These are phyloP conservation scores for Thunnus albacares DNA, from an alignment of 2,797 vertebrate species.

Conservation along the genomic window DNA sequence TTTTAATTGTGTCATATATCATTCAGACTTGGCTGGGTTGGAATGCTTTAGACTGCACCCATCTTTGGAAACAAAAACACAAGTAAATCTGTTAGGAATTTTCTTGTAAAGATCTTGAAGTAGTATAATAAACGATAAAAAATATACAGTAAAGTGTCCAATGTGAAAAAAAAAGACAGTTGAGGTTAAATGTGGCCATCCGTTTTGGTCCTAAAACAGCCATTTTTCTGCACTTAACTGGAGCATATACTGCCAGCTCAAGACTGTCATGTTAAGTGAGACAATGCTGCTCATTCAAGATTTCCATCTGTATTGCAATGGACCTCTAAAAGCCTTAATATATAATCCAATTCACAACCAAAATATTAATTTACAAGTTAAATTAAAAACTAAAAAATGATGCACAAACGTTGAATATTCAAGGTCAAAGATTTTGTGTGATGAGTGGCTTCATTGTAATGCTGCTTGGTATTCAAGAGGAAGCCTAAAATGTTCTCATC, in stretches of 20 bases:
- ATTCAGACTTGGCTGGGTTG: constrained; percentile 37
- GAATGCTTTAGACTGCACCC: constrained; percentile 11
- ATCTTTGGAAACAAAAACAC: constrained; percentile 11
- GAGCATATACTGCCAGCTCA: not conserved
- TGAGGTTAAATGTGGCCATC: not conserved
- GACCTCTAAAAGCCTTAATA: not conserved
- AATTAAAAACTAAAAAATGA: not conserved
- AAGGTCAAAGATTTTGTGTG: constrained; percentile 20
- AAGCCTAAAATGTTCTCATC: constrained; percentile 25
- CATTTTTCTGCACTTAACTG: not conserved
- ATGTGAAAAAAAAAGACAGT: not conserved
- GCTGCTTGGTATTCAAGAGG: constrained; percentile 44
- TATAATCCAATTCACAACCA: not conserved
- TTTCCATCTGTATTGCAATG: not conserved
- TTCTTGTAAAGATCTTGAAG: not conserved
- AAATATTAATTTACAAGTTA: not conserved
- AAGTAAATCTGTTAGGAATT: not conserved
- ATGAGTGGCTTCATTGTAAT: constrained; percentile 28
- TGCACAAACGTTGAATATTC: not conserved
- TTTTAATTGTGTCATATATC: constrained; percentile 64
- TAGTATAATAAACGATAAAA: not conserved
- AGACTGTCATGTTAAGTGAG: not conserved
- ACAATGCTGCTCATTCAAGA: not conserved
- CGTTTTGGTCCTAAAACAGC: too few species aligned
- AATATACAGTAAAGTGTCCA: too few species aligned